Evolutionary conservation across 1,140 invertebrate species (phyloP).

Genomic region (Meloidogyne exigua): DNA sequence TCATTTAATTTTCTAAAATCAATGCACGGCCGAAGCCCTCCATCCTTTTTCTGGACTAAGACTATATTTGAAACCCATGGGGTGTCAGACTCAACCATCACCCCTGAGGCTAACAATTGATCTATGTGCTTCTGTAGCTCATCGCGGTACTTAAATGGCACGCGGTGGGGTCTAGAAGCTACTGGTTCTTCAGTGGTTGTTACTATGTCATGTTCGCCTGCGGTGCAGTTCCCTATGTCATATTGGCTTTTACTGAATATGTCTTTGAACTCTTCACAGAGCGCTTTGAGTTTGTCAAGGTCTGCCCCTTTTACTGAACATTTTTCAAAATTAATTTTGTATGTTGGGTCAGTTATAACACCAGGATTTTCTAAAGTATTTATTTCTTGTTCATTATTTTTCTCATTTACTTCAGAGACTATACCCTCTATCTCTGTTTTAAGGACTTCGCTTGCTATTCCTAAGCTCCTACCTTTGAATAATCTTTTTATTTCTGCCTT

Average conservation of each 20-base stretch:
- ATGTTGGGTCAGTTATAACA: neutral
- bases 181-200: slow-evolving; percentile 17
- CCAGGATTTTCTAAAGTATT: too few species aligned
- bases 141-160: slow-evolving; percentile 8
- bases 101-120: slow-evolving; percentile 7
- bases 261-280: neutral
- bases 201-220: neutral
- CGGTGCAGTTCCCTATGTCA: neutral
- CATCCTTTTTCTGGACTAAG: slow-evolving; percentile 12
- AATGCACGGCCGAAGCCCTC: neutral
- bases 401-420: too few species aligned
- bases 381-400: too few species aligned
- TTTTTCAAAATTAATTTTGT: neutral
- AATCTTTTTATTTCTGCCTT: too few species aligned
- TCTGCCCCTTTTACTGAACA: neutral
- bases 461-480: too few species aligned
- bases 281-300: neutral
- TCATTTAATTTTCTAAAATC: slow-evolving; percentile 11
- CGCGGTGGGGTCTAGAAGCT: neutral
- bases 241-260: slow-evolving; percentile 14
- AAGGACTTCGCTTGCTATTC: too few species aligned
- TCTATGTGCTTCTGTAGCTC: slow-evolving; percentile 15
- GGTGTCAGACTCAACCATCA: slow-evolving; percentile 20
- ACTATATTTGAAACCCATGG: slow-evolving; percentile 19
- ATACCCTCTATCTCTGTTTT: too few species aligned